Percentiles rank a stretch among this genome's conserved stretches.
Conservation (phyloP, 2,888 invertebrate species). For the Drosophila bunnanda region DNA sequence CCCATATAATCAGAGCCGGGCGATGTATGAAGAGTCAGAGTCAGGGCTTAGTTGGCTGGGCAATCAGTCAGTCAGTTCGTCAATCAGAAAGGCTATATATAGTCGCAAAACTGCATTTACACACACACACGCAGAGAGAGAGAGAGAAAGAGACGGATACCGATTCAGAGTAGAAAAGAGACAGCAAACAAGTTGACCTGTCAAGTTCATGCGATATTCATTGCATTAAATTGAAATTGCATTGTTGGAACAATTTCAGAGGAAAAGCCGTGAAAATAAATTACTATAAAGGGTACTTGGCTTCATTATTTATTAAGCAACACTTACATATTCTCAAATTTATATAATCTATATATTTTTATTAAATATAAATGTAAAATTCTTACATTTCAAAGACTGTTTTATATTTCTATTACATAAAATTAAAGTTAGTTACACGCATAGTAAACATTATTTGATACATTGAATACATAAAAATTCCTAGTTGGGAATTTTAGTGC, state of each 20-base stretch:
- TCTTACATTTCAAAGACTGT: neutral
- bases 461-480: neutral
- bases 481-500: neutral
- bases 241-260: conserved; percentile 15
- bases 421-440: neutral
- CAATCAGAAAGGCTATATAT: conserved; percentile 41
- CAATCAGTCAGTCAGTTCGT: conserved; percentile 52
- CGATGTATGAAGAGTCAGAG: conserved; percentile 40
- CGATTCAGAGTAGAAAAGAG: neutral
- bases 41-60: conserved; percentile 44
- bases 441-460: neutral
- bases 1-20: conserved; percentile 56
- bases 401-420: neutral
- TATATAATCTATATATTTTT: neutral
- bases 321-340: neutral
- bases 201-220: conserved; percentile 45
- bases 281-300: neutral
- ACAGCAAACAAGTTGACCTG: conserved; percentile 35
- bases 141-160: neutral
- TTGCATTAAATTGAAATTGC: conserved; percentile 38
- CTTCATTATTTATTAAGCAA: too few relatives aligned
- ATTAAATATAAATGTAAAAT: neutral
- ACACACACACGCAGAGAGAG: neutral
- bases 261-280: neutral
- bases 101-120: conserved; percentile 20